Conservation (phyloP, 1,140 invertebrate species). For the Camponotus floridanus region DNA sequence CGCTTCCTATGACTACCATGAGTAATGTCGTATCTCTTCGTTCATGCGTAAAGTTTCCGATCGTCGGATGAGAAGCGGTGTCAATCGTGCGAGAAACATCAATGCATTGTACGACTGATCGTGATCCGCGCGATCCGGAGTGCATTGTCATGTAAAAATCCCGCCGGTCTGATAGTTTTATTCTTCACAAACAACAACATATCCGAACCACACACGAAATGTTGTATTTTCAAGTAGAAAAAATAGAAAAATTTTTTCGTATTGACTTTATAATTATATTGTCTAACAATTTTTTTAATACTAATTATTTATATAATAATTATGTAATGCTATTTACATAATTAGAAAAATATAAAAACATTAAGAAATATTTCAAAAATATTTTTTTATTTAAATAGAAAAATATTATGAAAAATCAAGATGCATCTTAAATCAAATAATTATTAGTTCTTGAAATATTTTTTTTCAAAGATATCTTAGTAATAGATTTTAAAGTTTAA, state of each 20-base stretch:
- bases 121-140: slow-evolving; percentile 57
- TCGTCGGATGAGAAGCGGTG: slow-evolving; percentile 68
- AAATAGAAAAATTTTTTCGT: neutral
- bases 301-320: neutral
- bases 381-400: no score
- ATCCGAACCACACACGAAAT: neutral
- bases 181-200: slow-evolving; percentile 46
- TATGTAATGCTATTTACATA: neutral
- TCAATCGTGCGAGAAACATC: slow-evolving; percentile 76
- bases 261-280: neutral
- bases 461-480: neutral
- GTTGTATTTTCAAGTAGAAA: neutral
- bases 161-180: slow-evolving; percentile 24
- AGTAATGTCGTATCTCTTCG: slow-evolving; percentile 70
- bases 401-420: no score
- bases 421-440: neutral
- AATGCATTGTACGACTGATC: slow-evolving; percentile 62
- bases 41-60: slow-evolving; percentile 76
- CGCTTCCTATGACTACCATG: slow-evolving; percentile 74
- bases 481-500: neutral
- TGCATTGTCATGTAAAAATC: slow-evolving; percentile 67
- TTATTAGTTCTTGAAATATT: neutral
- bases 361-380: neutral
- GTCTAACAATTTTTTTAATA: neutral
- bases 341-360: neutral